A percentile compares a stretch with the other conserved stretches of the same genome.
Evolutionary conservation across 2,888 invertebrate species (phyloP).

Genomic region (Belgica antarctica): DNA sequence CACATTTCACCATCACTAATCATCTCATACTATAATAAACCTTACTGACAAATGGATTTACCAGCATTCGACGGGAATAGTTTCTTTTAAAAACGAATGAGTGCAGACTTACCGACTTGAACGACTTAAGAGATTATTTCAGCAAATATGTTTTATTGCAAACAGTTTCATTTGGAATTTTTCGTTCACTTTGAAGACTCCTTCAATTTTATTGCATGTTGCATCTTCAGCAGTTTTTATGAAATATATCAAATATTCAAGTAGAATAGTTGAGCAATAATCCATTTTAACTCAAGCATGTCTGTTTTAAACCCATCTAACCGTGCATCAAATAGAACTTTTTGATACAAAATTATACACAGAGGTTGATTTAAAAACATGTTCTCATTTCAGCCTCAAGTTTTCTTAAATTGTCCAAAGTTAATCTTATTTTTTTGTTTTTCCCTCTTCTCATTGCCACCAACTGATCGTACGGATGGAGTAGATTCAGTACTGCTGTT

Average conservation of each 20-base stretch:
- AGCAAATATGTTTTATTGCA: neutral
- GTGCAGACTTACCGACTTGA: neutral
- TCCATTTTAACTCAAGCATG: too few species aligned
- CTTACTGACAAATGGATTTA: conserved; percentile 20
- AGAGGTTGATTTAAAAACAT: too few species aligned
- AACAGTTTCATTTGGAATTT: neutral
- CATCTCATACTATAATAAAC: neutral
- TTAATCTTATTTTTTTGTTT: too few species aligned
- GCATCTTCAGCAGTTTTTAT: too few species aligned
- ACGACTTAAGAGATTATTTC: neutral
- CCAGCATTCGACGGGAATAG: neutral
- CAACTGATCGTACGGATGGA: conserved; percentile 61
- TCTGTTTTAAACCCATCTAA: too few species aligned
- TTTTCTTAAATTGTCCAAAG: too few species aligned
- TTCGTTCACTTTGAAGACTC: neutral
- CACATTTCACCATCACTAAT: conserved; percentile 13
- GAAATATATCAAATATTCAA: too few species aligned
- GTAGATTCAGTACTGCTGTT: conserved; percentile 56
- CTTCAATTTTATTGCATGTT: conserved; percentile 1
- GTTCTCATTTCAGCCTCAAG: too few species aligned
- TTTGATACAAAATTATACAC: too few species aligned
- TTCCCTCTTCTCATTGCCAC: conserved; percentile 31
- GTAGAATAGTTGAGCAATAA: too few species aligned
- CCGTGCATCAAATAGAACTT: too few species aligned
- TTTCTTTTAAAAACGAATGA: neutral